A percentile compares a stretch with the other conserved stretches of the same genome.
These are phyloP conservation scores for Cyphomyrus discorhynchus DNA, from an alignment of 2,113 vertebrate genomes.

Conservation along the genomic window DNA sequence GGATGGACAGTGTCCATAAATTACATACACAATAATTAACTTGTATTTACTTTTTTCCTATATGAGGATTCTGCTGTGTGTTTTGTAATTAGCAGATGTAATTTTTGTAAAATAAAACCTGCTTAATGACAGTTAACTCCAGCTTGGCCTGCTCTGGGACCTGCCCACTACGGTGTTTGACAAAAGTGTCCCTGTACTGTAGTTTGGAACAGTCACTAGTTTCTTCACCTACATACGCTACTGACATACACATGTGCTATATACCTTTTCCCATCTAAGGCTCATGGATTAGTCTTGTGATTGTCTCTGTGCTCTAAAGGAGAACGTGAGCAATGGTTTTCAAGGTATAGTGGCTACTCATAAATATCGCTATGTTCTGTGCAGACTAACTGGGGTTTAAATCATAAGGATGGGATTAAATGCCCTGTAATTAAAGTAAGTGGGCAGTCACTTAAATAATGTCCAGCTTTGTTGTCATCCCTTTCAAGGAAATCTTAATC, in stretches of 20 bases:
- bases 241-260: not conserved
- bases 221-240: not conserved
- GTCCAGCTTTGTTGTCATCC: not conserved
- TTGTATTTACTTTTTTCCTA: not conserved
- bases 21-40: not conserved
- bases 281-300: not conserved
- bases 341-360: not conserved
- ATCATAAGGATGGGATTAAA: not conserved
- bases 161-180: not conserved
- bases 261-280: not conserved
- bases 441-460: not conserved
- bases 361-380: not conserved
- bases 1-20: not conserved
- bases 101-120: not conserved
- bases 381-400: not conserved
- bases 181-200: not conserved
- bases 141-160: not conserved
- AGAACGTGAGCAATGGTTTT: not conserved
- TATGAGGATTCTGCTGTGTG: not conserved
- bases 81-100: not conserved
- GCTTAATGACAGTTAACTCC: not conserved
- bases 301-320: not conserved
- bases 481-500: not conserved
- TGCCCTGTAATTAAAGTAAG: not conserved
- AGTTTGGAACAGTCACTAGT: not conserved